Percentiles rank a stretch among this genome's conserved stretches.
Conservation (phyloP, 2,888 invertebrate species). For the Cerastoderma edule region DNA sequence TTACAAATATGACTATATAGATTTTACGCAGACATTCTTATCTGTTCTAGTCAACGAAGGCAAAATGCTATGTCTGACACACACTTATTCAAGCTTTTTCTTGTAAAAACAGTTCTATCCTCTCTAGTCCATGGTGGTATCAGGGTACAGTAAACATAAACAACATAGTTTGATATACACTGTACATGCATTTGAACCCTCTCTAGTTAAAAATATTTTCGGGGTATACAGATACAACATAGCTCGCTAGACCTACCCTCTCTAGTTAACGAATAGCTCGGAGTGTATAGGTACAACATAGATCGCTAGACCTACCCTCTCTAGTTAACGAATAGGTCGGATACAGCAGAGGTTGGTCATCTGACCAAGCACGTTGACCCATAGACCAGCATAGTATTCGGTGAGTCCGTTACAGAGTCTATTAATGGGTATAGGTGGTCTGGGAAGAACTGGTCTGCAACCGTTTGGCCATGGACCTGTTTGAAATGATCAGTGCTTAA, state of each 20-base stretch:
- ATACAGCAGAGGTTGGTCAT: slow-evolving; percentile 1
- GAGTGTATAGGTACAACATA: background rate
- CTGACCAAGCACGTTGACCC: no score
- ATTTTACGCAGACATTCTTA: no score
- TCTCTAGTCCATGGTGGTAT: no score
- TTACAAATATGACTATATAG: no score
- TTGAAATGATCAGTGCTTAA: background rate
- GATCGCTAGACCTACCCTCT: background rate
- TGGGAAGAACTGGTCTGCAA: background rate
- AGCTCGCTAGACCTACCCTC: background rate
- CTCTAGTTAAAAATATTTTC: no score
- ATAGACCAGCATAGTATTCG: background rate
- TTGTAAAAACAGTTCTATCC: no score
- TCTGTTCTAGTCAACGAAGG: no score
- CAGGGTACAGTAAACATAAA: no score
- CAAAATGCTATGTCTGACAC: no score
- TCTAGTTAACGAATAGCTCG: background rate
- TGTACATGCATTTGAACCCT: no score
- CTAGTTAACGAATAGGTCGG: background rate
- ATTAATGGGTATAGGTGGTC: slow-evolving; percentile 5
- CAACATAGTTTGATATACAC: no score
- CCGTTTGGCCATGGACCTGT: background rate
- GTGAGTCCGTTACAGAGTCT: background rate
- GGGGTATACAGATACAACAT: background rate
- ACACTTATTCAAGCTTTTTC: no score